Percentiles rank a stretch among this genome's conserved stretches.
Conservation (phyloP, 2,888 invertebrate species). For the Lamellibrachia columna region DNA sequence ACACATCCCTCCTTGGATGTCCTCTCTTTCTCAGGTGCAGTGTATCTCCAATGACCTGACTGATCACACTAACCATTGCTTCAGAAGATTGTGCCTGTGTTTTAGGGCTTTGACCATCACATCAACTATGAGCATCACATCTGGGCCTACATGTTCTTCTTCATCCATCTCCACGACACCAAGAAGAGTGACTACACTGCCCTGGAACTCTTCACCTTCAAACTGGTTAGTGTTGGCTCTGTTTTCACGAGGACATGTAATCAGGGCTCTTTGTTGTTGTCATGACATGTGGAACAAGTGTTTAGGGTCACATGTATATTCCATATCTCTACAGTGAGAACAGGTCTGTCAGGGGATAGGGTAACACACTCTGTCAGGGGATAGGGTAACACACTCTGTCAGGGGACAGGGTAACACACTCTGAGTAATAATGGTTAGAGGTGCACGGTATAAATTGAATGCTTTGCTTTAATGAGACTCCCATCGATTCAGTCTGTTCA, state of each 20-base stretch:
- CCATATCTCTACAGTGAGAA: too few species aligned
- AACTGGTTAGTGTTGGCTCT: slow-evolving; percentile 54
- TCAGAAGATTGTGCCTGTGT: slow-evolving; percentile 16
- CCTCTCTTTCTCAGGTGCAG: neutral
- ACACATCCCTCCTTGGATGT: neutral
- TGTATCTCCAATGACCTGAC: neutral
- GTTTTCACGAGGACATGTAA: neutral
- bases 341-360: too few species aligned
- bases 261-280: too few species aligned
- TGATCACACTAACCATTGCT: neutral
- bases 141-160: slow-evolving; percentile 67
- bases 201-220: slow-evolving; percentile 63
- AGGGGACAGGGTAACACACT: too few species aligned
- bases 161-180: slow-evolving; percentile 66
- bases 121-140: slow-evolving; percentile 65
- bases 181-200: slow-evolving; percentile 65
- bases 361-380: too few species aligned
- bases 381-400: too few species aligned
- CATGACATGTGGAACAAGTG: too few species aligned
- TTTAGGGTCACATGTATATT: too few species aligned
- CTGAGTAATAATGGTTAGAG: too few species aligned
- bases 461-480: too few species aligned
- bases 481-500: too few species aligned
- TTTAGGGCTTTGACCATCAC: slow-evolving; percentile 65
- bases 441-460: too few species aligned